Evolutionary conservation across 2,888 invertebrate species (phyloP).

Genomic region (Ecliptopera silaceata): DNA sequence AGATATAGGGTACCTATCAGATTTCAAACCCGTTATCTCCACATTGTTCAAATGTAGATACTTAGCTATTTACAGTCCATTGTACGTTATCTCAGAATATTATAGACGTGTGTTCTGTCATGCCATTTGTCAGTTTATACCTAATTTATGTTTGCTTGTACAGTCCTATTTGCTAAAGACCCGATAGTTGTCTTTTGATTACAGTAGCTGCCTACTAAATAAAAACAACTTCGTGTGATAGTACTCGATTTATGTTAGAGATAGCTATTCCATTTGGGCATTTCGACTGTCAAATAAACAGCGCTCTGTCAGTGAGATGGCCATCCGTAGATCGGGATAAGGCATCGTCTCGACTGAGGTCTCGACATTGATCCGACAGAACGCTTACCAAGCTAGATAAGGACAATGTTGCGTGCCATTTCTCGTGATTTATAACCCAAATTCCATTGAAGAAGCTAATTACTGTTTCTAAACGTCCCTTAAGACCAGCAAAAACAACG

Average conservation of each 20-base stretch:
- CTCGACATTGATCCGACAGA: constrained; percentile 49
- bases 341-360: constrained; percentile 31
- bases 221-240: constrained; percentile 9
- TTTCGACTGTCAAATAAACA: constrained; percentile 30
- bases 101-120: not conserved
- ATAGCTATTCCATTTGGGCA: constrained; percentile 22
- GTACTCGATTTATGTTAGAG: constrained; percentile 25
- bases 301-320: constrained; percentile 27
- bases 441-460: constrained; percentile 44
- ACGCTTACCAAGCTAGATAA: constrained; percentile 50
- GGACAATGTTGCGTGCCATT: constrained; percentile 50
- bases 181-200: constrained; percentile 4
- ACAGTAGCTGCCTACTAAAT: not conserved
- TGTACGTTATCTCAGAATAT: not conserved
- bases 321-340: constrained; percentile 36
- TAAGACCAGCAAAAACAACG: constrained; percentile 36
- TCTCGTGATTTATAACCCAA: constrained; percentile 54
- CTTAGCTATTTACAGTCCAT: not conserved
- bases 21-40: not conserved
- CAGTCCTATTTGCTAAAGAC: constrained; percentile 8
- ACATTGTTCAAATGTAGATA: not conserved
- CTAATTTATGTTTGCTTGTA: constrained; percentile 3
- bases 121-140: not conserved
- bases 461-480: constrained; percentile 49
- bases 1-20: not conserved